These are phyloP conservation scores for Drosophila punjabiensis DNA, from an alignment of 1,140 invertebrate species.

Conservation along the genomic window DNA sequence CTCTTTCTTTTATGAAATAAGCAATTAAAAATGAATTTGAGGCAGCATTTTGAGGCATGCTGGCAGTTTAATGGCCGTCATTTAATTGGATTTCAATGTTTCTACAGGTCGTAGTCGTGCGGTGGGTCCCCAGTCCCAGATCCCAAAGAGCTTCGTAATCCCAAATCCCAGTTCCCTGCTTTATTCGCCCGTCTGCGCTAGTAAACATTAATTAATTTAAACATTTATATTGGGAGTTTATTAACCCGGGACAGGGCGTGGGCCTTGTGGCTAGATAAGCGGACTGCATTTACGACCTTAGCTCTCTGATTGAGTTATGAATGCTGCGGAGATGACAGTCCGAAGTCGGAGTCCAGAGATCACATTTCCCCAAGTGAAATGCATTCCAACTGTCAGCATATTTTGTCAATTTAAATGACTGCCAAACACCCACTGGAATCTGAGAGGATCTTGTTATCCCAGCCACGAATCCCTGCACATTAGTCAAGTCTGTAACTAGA, in stretches of 20 bases:
- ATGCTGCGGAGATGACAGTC: conserved; percentile 46
- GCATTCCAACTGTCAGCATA: conserved; percentile 12
- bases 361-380: conserved; percentile 29
- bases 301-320: conserved; percentile 74
- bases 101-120: conserved; percentile 35
- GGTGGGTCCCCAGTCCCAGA: conserved; percentile 52
- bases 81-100: conserved; percentile 83
- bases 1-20: conserved; percentile 71
- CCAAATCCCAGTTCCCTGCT: conserved; percentile 3
- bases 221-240: conserved; percentile 81
- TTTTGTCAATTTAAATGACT: conserved; percentile 50
- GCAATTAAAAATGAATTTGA: conserved; percentile 80
- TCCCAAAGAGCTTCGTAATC: not conserved
- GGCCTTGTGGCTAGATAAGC: conserved; percentile 41
- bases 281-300: conserved; percentile 40
- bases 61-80: conserved; percentile 71
- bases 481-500: conserved; percentile 69
- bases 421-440: conserved; percentile 46
- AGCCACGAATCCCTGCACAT: conserved; percentile 44
- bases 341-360: not conserved
- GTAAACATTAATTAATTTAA: conserved; percentile 78
- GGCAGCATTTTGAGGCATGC: conserved; percentile 55
- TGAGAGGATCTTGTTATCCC: conserved; percentile 4
- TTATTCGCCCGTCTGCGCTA: conserved; percentile 54
- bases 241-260: conserved; percentile 49